phyloP scores from a whole-genome alignment of 2,113 vertebrate genomes.

The Ceyx melanurus region DNA sequence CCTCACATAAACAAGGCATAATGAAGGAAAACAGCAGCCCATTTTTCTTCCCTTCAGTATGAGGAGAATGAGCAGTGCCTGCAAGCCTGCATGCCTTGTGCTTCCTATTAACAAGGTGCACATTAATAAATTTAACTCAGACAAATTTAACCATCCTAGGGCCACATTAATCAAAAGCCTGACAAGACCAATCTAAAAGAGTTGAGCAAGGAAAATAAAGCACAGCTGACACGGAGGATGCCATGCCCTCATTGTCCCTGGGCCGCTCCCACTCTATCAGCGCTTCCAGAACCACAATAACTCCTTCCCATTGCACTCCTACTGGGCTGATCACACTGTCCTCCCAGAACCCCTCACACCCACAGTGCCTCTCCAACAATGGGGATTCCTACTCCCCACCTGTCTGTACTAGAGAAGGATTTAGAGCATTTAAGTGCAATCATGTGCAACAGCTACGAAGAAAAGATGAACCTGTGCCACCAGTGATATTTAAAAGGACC shows the following conservation, averaged over 20 bases:
- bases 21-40: conserved; percentile 30
- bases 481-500: neutral
- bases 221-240: neutral
- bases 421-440: neutral
- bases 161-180: conserved; percentile 37
- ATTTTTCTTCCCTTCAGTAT: conserved; percentile 51
- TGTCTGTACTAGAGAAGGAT: neutral
- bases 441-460: fast-evolving
- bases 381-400: neutral
- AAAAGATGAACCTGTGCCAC: neutral
- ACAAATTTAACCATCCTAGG: conserved; percentile 1
- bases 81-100: neutral
- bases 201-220: conserved; percentile 2
- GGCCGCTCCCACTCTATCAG: neutral
- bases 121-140: conserved; percentile 22
- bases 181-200: conserved; percentile 23
- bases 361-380: neutral
- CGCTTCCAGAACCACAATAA: neutral
- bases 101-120: neutral
- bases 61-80: neutral
- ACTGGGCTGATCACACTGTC: neutral
- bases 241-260: neutral
- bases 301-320: neutral
- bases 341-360: neutral
- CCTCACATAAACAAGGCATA: conserved; percentile 1